Conservation (phyloP, 64 coral and sea anemone genomes). For the Pachyseris speciosa region DNA sequence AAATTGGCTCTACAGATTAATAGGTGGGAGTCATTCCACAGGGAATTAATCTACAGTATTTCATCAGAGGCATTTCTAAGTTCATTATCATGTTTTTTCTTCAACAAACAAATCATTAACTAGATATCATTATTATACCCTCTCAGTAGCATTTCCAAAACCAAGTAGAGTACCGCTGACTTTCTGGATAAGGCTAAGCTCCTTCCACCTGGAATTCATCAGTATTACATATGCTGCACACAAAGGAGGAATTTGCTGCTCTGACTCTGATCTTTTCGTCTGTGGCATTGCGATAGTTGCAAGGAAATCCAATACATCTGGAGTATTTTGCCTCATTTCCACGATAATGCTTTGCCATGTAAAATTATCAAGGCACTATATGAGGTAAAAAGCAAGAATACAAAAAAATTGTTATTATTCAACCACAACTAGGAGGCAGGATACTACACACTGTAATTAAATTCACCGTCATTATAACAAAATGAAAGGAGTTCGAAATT, state of each 20-base stretch:
- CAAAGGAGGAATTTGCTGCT: conserved; percentile 36
- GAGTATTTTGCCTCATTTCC: conserved; percentile 23
- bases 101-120: neutral
- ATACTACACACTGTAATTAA: neutral
- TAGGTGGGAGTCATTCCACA: neutral
- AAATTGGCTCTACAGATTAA: neutral
- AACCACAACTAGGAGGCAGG: neutral
- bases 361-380: conserved; percentile 1
- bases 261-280: neutral
- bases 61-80: neutral
- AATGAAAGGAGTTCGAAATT: too few species aligned
- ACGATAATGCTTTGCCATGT: conserved; percentile 16
- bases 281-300: conserved; percentile 1
- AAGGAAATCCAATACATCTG: conserved; percentile 28
- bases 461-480: too few species aligned
- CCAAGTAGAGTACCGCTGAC: conserved; percentile 13
- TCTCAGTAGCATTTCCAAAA: conserved; percentile 30
- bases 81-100: neutral
- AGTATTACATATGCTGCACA: neutral
- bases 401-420: neutral
- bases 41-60: neutral
- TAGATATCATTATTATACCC: neutral
- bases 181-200: conserved; percentile 29
- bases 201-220: conserved; percentile 10
- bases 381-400: too few species aligned